These are phyloP conservation scores for Lophotis ruficrista DNA, from an alignment of 2,113 vertebrate species.

Conservation along the genomic window DNA sequence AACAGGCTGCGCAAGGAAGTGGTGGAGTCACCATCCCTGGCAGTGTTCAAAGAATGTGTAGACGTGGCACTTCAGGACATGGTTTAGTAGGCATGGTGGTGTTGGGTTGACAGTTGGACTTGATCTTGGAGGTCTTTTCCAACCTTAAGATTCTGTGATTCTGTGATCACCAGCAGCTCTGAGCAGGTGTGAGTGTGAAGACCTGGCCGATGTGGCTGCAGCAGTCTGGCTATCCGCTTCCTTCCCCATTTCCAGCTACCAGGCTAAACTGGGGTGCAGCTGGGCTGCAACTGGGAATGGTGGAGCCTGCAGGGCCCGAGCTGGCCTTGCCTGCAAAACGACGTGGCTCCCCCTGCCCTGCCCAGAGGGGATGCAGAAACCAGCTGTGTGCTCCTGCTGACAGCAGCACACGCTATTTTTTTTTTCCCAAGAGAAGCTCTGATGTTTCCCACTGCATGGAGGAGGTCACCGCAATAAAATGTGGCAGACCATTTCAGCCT, in stretches of 20 bases:
- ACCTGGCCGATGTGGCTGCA: background rate
- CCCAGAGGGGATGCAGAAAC: background rate
- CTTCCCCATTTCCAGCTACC: background rate
- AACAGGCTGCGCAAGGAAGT: no score
- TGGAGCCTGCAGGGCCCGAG: background rate
- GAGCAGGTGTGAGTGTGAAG: background rate
- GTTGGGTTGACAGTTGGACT: no score
- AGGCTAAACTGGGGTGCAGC: background rate
- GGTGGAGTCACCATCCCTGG: no score
- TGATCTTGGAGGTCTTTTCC: no score
- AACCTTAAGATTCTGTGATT: no score
- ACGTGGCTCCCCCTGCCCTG: background rate
- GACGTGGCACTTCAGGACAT: no score
- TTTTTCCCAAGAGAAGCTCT: background rate
- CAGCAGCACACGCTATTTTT: background rate
- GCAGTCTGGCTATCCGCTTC: background rate
- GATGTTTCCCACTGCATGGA: background rate
- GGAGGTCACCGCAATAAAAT: fast-evolving
- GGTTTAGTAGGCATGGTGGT: no score
- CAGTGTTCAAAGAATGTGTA: no score
- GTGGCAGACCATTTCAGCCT: background rate
- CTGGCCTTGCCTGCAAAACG: background rate
- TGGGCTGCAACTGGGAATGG: background rate
- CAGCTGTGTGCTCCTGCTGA: background rate
- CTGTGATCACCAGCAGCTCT: background rate